phyloP scores from a whole-genome alignment of 2,888 invertebrate species.

The Rhopalosiphum nymphaeae region DNA sequence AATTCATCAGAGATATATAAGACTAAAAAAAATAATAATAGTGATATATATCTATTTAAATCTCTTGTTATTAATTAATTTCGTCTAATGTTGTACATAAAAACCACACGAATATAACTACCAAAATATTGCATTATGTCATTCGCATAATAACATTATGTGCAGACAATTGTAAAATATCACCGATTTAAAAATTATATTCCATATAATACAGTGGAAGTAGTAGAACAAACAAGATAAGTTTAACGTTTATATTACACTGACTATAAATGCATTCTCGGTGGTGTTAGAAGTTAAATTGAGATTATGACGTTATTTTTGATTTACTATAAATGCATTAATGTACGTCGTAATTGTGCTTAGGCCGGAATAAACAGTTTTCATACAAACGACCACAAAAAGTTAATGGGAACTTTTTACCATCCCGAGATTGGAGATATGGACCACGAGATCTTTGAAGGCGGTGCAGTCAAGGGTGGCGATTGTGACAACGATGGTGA shows the following conservation, averaged over 20 bases:
- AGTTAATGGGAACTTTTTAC: conserved; percentile 31
- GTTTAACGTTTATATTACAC: neutral
- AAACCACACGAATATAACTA: neutral
- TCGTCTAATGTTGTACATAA: neutral
- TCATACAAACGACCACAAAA: conserved; percentile 46
- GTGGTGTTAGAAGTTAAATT: neutral
- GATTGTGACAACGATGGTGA: neutral
- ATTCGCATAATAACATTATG: neutral
- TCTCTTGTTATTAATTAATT: neutral
- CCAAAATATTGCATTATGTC: neutral
- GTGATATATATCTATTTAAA: neutral
- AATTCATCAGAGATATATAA: neutral
- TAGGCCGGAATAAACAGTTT: conserved; percentile 50
- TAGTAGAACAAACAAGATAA: neutral
- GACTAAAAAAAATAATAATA: neutral
- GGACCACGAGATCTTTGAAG: neutral
- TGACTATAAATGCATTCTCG: neutral
- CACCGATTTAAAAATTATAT: neutral
- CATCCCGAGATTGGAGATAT: neutral
- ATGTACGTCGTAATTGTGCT: neutral
- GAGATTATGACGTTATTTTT: neutral
- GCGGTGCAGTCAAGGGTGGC: neutral
- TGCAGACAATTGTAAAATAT: neutral
- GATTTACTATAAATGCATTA: neutral
- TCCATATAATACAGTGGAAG: neutral